Conservation (phyloP, 2,888 invertebrate genomes). For the Euphydryas editha region DNA sequence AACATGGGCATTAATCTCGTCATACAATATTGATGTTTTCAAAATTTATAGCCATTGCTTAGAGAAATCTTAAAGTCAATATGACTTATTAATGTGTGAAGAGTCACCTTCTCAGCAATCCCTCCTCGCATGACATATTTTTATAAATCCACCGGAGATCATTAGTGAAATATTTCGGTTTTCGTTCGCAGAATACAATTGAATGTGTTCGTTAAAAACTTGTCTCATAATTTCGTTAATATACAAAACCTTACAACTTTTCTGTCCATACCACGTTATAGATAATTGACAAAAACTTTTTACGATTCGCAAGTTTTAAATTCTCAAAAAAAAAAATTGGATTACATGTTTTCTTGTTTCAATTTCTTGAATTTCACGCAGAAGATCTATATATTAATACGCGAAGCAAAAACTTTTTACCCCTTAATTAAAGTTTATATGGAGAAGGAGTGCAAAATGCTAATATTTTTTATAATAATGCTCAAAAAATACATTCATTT, state of each 20-base stretch:
- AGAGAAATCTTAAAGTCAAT: slow-evolving; percentile 76
- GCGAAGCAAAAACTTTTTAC: too few relatives aligned
- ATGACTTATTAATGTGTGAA: slow-evolving; percentile 81
- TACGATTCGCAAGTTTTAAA: not conserved
- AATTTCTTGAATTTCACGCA: too few relatives aligned
- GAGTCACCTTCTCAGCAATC: slow-evolving; percentile 71
- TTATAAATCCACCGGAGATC: slow-evolving; percentile 69
- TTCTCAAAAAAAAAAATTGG: not conserved
- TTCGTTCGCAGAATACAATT: slow-evolving; percentile 77
- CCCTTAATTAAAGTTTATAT: too few relatives aligned
- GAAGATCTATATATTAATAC: too few relatives aligned
- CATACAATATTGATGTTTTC: slow-evolving; percentile 81
- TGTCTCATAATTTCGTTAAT: slow-evolving; percentile 70
- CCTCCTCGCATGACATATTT: slow-evolving; percentile 69
- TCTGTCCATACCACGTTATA: slow-evolving; percentile 12
- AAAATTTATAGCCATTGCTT: slow-evolving; percentile 76
- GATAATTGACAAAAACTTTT: slow-evolving; percentile 22
- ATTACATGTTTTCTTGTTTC: too few relatives aligned
- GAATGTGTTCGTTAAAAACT: slow-evolving; percentile 77
- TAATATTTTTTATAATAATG: too few relatives aligned
- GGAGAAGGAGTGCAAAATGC: too few relatives aligned
- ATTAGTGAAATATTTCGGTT: slow-evolving; percentile 75
- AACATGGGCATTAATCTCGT: slow-evolving; percentile 82
- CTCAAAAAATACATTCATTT: too few relatives aligned
- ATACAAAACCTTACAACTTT: slow-evolving; percentile 35